Base-by-base conservation (phyloP, 1,140 invertebrate genomes). In the Myzus persicae region DNA sequence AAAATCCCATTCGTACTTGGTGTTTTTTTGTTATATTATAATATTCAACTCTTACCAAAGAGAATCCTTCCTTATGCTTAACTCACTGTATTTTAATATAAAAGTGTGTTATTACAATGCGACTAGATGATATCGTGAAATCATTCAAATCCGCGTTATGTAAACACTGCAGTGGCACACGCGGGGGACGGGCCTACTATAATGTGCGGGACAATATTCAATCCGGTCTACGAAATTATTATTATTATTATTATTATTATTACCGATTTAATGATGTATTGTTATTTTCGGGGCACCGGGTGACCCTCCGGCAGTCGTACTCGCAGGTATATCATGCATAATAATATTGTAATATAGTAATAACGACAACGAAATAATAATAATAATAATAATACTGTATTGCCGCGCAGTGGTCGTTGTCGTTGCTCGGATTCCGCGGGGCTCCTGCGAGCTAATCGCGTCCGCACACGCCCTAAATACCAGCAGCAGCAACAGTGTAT, bases 81-180 rank as follows among this genome's bases (percentile, higher is more conserved):
- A 20, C 59, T 48, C 18, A 18, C 46, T 51, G n/a, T 7, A 18
- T 51, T 18, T 48, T 67, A 67, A 67, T 67, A 67, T n/a, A n/a
- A 36, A 76, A 76, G n/a, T n/a, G 14, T 82, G 40, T 82, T 82
- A 40, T 82, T 82, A 82, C n/a, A 20, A 51, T 38, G 48, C 46
- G 88, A 22, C 88, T 22, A 89, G 88, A 89, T 89, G 88, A 89
- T 89, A 89, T 89, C 48, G 48, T 89, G 88, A 54, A 54, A 89
- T 89, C 54, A 89, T 89, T 89, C 88, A 89, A 89, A 89, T 89
- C 88, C 88, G 48, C 88, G 88, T 54, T 89, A 38, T 89, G 88
- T 89, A 89, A 89, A 89, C 88, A 89, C 59, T n/a, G n/a, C n/a
- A 6, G 11, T 76, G 59, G 31, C 48, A 38, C 24, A 22, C 22